Evolutionary conservation across 2,888 invertebrate species (phyloP).

Genomic region (Plagiodera versicolora): DNA sequence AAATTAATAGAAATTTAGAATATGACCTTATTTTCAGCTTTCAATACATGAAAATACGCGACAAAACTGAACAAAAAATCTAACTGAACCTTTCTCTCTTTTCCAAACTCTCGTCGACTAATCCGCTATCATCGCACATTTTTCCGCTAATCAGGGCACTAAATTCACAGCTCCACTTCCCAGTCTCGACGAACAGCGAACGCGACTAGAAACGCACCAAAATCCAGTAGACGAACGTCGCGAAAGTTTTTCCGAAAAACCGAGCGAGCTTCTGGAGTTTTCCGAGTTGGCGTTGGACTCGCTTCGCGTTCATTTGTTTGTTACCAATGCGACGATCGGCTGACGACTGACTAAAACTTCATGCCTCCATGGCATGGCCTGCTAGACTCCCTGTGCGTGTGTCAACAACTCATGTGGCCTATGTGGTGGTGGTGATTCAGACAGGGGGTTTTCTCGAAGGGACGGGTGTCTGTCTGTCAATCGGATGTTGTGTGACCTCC

Average conservation of each 20-base stretch:
- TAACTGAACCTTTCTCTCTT: not conserved
- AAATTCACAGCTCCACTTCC: slow-evolving; percentile 21
- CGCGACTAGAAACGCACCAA: not conserved
- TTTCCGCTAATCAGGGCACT: slow-evolving; percentile 19
- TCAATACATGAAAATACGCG: too few species aligned
- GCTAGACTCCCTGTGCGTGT: slow-evolving; percentile 31
- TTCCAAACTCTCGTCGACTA: slow-evolving; percentile 5
- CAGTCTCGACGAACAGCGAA: slow-evolving; percentile 12
- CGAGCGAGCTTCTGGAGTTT: slow-evolving; percentile 20
- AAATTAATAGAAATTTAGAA: too few species aligned
- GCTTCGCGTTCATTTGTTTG: slow-evolving; percentile 40
- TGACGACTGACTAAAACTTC: slow-evolving; percentile 42
- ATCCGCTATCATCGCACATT: slow-evolving; percentile 22
- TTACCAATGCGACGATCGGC: slow-evolving; percentile 42
- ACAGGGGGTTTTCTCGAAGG: slow-evolving; percentile 15
- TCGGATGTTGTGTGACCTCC: too few species aligned
- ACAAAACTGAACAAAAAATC: too few species aligned
- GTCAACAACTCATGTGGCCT: slow-evolving; percentile 17
- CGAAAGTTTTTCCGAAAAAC: slow-evolving; percentile 17
- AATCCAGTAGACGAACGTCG: slow-evolving; percentile 10
- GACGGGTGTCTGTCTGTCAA: too few species aligned
- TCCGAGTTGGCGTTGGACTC: slow-evolving; percentile 26
- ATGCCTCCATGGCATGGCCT: slow-evolving; percentile 28
- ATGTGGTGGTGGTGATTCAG: slow-evolving; percentile 15
- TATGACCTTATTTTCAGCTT: not conserved